A percentile compares a stretch with the other conserved stretches of the same genome.
Evolutionary conservation across 2,888 invertebrate species (phyloP).

Genomic region (Drosophila gaucha): DNA sequence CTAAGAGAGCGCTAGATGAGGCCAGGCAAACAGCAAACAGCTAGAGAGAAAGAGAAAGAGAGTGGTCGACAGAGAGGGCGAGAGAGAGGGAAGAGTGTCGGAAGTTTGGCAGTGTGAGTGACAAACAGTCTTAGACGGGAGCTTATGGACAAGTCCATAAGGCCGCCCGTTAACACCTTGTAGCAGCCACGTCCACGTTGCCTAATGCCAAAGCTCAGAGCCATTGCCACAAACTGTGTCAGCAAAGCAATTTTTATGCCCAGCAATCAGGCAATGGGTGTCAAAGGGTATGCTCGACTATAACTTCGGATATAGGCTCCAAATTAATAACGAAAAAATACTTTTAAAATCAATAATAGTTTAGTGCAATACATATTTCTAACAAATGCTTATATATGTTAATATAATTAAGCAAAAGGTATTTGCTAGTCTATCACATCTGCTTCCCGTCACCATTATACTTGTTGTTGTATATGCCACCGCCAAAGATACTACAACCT

Average conservation of each 20-base stretch:
- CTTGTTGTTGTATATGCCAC: slow-evolving; percentile 42
- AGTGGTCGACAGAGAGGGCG: background rate
- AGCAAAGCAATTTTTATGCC: slow-evolving; percentile 76
- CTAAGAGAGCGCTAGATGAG: slow-evolving; percentile 37
- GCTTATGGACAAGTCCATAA: slow-evolving; percentile 80
- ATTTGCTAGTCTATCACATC: slow-evolving; percentile 12
- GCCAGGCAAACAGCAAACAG: background rate
- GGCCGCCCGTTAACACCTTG: slow-evolving; percentile 78
- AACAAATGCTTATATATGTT: no score
- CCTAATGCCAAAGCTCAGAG: slow-evolving; percentile 81
- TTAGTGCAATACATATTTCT: no score
- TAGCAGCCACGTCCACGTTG: slow-evolving; percentile 78
- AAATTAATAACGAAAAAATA: background rate
- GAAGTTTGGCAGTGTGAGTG: slow-evolving; percentile 32
- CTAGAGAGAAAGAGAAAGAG: background rate
- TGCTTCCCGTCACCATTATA: slow-evolving; percentile 4
- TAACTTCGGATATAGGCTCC: no score
- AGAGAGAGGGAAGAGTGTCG: background rate
- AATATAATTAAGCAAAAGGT: no score
- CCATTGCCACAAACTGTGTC: slow-evolving; percentile 79
- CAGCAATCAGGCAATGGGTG: background rate
- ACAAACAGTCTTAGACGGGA: slow-evolving; percentile 73
- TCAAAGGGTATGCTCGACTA: background rate
- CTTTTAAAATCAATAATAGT: no score
- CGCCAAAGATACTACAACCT: slow-evolving; percentile 58